These are phyloP conservation scores for Crotalus helleri DNA, from an alignment of 2,113 vertebrate genomes.

Conservation along the genomic window DNA sequence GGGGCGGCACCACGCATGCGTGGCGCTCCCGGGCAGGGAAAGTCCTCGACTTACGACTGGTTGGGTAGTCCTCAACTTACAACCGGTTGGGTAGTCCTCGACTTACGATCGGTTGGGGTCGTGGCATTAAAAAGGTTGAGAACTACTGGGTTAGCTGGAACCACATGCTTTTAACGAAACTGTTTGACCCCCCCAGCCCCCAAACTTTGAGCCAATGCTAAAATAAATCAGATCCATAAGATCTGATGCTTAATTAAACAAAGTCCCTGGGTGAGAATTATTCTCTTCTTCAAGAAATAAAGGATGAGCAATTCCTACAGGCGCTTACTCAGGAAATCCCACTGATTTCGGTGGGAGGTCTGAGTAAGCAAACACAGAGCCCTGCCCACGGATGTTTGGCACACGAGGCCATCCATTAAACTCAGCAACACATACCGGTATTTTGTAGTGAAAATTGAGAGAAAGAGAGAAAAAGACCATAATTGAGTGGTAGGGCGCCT, in stretches of 20 bases:
- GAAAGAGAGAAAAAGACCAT: background rate
- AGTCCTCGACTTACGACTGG: too few relatives aligned
- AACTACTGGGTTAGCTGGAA: too few relatives aligned
- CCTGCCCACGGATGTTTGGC: background rate
- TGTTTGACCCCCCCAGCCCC: too few relatives aligned
- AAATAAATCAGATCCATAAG: background rate
- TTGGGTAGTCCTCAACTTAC: too few relatives aligned
- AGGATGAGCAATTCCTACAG: background rate
- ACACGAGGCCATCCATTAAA: background rate
- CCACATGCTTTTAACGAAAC: too few relatives aligned
- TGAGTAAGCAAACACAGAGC: background rate
- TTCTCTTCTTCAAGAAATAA: background rate
- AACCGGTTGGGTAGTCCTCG: too few relatives aligned
- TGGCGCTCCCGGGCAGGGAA: too few relatives aligned
- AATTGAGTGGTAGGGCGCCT: too few relatives aligned
- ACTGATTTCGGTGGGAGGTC: background rate
- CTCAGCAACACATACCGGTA: background rate
- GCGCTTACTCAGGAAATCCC: background rate
- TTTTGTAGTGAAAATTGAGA: background rate
- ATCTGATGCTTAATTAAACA: background rate
- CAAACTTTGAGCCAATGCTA: too few relatives aligned
- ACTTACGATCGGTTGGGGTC: too few relatives aligned
- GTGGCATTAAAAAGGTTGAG: too few relatives aligned
- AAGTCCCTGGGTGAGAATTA: background rate
- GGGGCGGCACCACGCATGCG: too few relatives aligned